Evolutionary conservation across 2,888 invertebrate species (phyloP).

Genomic region (Meghimatium bilineatum): DNA sequence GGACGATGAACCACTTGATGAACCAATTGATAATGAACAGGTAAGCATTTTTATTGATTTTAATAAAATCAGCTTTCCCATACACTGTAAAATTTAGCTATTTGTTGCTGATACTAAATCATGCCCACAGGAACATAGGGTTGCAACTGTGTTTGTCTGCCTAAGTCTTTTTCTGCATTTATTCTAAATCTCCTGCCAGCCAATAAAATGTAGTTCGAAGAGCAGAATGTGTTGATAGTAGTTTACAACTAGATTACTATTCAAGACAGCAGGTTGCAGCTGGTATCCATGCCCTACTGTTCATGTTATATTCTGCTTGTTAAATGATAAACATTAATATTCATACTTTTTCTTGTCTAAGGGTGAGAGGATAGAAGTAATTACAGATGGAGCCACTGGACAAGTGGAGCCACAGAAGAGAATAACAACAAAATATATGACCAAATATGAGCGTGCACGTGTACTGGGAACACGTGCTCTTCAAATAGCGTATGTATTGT

Average conservation of each 20-base stretch:
- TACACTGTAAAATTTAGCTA: too few relatives aligned
- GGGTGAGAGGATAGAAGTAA: conserved; percentile 87
- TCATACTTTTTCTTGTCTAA: neutral
- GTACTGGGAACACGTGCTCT: conserved; percentile 96
- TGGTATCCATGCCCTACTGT: too few relatives aligned
- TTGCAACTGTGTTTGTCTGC: neutral
- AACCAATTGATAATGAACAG: conserved; percentile 44
- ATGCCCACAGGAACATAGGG: neutral
- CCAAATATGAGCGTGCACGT: conserved; percentile 95
- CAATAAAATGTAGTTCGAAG: too few relatives aligned
- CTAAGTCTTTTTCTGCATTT: too few relatives aligned
- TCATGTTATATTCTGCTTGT: too few relatives aligned
- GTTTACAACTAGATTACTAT: too few relatives aligned
- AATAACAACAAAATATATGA: conserved; percentile 98
- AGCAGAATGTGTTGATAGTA: too few relatives aligned
- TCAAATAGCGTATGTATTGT: conserved; percentile 87
- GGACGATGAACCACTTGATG: conserved; percentile 48
- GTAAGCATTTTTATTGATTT: conserved; percentile 4
- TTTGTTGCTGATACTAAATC: too few relatives aligned
- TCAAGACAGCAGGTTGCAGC: too few relatives aligned
- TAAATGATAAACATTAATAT: too few relatives aligned
- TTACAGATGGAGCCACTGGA: conserved; percentile 86
- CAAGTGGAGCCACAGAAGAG: conserved; percentile 82
- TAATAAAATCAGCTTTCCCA: neutral
- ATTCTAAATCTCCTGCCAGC: too few relatives aligned